A percentile compares a stretch with the other conserved stretches of the same genome.
Evolutionary conservation across 2,113 vertebrate genomes (phyloP).

Genomic region (Carollia perspicillata): DNA sequence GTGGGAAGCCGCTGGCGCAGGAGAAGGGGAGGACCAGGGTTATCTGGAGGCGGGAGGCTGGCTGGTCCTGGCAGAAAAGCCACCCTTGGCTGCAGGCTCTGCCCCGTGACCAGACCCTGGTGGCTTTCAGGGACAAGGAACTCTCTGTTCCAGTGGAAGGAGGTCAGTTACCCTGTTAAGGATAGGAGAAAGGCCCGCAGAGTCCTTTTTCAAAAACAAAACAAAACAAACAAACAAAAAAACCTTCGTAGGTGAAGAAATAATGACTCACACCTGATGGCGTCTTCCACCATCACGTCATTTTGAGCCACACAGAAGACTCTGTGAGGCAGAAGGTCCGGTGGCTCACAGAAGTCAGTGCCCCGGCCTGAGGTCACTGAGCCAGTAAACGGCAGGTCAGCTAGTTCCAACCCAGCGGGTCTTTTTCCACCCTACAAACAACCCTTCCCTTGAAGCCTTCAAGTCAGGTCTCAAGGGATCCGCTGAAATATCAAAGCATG

Average conservation of each 20-base stretch:
- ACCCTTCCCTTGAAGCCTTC: neutral
- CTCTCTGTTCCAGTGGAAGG: constrained; percentile 49
- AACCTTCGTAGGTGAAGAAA: constrained; percentile 30
- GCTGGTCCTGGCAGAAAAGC: constrained; percentile 55
- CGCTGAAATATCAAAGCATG: neutral
- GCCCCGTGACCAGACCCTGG: constrained; percentile 51
- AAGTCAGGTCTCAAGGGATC: neutral
- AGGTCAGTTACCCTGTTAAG: constrained; percentile 24
- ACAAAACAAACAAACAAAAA: neutral
- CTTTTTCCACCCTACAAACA: neutral
- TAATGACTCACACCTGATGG: constrained; percentile 43
- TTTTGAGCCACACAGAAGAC: constrained; percentile 31
- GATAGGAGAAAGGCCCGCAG: neutral
- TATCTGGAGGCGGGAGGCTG: constrained; percentile 50
- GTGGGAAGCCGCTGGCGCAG: constrained; percentile 67
- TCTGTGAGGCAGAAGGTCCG: neutral
- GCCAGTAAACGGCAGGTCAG: neutral
- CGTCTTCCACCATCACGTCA: neutral
- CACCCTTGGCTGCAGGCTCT: constrained; percentile 54
- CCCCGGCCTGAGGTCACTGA: neutral
- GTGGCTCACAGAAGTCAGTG: neutral
- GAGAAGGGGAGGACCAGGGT: constrained; percentile 58
- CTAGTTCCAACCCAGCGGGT: neutral
- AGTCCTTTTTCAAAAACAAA: neutral
- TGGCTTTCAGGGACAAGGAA: constrained; percentile 56